Evolutionary conservation across 2,888 invertebrate genomes (phyloP).

Genomic region (Hyles lineata): DNA sequence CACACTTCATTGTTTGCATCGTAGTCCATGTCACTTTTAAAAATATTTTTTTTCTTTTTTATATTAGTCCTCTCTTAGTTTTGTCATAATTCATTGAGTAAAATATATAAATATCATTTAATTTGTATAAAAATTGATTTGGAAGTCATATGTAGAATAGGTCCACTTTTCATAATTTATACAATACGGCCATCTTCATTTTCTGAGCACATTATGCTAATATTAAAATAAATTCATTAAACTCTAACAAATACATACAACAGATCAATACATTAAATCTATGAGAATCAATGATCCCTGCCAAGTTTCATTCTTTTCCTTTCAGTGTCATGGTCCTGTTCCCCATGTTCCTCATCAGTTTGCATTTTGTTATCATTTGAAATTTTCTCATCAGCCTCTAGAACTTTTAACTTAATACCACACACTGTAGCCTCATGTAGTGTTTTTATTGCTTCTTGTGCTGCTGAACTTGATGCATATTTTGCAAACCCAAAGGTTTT

Average conservation of each 20-base stretch:
- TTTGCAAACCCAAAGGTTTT: slow-evolving; percentile 97
- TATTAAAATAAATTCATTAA: not conserved
- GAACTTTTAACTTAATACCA: slow-evolving; percentile 92
- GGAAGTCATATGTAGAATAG: too few species aligned
- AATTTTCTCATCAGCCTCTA: slow-evolving; percentile 93
- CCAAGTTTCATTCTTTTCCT: slow-evolving; percentile 48
- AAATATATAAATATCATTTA: not conserved
- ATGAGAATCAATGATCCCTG: slow-evolving; percentile 26
- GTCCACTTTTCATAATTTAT: not conserved
- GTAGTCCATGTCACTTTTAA: not conserved
- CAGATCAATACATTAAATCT: slow-evolving; percentile 1
- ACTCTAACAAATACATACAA: slow-evolving; percentile 2
- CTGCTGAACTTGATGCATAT: slow-evolving; percentile 91
- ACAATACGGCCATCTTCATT: not conserved
- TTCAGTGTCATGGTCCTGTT: slow-evolving; percentile 56
- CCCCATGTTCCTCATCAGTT: slow-evolving; percentile 46
- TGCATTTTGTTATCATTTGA: slow-evolving; percentile 50
- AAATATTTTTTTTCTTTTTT: not conserved
- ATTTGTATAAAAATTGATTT: too few species aligned
- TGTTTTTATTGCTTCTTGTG: slow-evolving; percentile 88
- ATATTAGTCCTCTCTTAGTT: not conserved
- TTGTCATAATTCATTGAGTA: not conserved
- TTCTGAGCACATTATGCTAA: not conserved
- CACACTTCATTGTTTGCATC: slow-evolving; percentile 13
- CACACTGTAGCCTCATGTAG: slow-evolving; percentile 94